Conservation (phyloP, 92 coral and sea anemone genomes). For the Zoanthus gigantus region DNA sequence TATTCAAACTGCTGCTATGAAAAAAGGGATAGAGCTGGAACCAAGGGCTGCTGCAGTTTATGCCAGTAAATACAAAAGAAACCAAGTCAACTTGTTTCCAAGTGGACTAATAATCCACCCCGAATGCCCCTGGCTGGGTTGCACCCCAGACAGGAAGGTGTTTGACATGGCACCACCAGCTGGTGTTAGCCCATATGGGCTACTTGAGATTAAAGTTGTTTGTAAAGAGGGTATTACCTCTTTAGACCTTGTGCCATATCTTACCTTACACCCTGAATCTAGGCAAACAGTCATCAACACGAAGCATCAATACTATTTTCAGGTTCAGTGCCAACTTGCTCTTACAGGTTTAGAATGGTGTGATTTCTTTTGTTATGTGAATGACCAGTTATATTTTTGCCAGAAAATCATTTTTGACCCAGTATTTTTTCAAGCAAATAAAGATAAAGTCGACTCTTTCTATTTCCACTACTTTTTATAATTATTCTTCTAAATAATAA, state of each 20-base stretch:
- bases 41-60: slow-evolving; percentile 51
- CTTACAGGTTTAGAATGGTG: slow-evolving; percentile 60
- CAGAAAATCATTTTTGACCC: slow-evolving; percentile 8
- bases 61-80: slow-evolving; percentile 48
- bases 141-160: slow-evolving; percentile 67
- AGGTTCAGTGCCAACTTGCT: slow-evolving; percentile 65
- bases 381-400: neutral
- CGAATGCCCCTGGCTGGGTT: slow-evolving; percentile 75
- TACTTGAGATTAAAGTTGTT: slow-evolving; percentile 68
- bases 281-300: slow-evolving; percentile 48
- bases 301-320: slow-evolving; percentile 52
- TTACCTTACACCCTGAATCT: slow-evolving; percentile 12
- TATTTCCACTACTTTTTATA: neutral
- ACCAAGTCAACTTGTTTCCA: slow-evolving; percentile 53
- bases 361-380: slow-evolving; percentile 13
- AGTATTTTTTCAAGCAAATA: slow-evolving; percentile 9
- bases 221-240: slow-evolving; percentile 57
- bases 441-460: neutral
- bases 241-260: slow-evolving; percentile 45
- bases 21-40: slow-evolving; percentile 61
- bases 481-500: neutral
- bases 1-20: slow-evolving; percentile 57
- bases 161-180: slow-evolving; percentile 45
- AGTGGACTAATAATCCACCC: slow-evolving; percentile 51
- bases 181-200: slow-evolving; percentile 63